Conservation (phyloP, 2,888 invertebrate species). For the Meloe dianella region DNA sequence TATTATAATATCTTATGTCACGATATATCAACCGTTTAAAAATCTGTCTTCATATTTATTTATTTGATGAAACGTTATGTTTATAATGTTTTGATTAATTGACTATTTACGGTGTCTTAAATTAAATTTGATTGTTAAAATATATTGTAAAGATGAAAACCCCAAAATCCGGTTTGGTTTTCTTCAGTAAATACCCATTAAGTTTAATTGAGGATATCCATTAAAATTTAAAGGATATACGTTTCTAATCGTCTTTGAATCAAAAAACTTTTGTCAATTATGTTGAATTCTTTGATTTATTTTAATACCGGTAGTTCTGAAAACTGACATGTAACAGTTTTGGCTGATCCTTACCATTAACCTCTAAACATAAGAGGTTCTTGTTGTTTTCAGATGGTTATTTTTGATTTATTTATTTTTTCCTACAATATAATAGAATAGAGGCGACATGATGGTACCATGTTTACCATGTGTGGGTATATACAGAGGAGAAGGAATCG, state of each 20-base stretch:
- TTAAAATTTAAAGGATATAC: neutral
- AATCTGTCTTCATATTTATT: neutral
- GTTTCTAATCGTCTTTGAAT: neutral
- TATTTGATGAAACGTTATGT: neutral
- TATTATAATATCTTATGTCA: neutral
- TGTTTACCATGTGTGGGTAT: neutral
- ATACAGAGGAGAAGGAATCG: slow-evolving; percentile 8
- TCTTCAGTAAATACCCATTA: neutral
- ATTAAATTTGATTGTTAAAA: neutral
- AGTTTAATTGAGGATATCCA: neutral
- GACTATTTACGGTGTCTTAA: neutral
- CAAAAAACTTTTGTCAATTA: neutral
- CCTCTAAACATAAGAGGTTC: neutral
- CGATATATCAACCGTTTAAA: neutral
- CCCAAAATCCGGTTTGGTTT: neutral
- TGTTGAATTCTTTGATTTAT: neutral
- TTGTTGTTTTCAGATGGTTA: neutral
- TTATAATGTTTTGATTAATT: neutral
- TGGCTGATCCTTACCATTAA: neutral
- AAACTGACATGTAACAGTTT: neutral
- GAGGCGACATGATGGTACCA: neutral
- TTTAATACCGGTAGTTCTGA: neutral
- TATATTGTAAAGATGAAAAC: neutral
- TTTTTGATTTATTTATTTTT: too few relatives aligned
- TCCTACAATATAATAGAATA: neutral